phyloP scores from a whole-genome alignment of 2,797 vertebrate genomes.

The Odontamblyopus rebecca region DNA sequence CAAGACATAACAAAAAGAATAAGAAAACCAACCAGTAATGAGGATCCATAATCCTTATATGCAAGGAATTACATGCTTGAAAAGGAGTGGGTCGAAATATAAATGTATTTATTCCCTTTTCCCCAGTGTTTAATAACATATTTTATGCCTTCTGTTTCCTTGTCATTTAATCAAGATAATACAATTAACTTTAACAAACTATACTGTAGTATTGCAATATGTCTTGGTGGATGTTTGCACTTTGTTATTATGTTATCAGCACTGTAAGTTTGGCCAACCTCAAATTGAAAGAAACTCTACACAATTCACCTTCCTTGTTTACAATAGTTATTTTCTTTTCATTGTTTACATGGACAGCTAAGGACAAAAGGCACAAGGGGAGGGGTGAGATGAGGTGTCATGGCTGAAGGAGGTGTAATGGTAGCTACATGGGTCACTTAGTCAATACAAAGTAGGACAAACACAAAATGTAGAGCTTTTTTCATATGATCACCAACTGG shows the following conservation, averaged over 20 bases:
- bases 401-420: conserved; percentile 41
- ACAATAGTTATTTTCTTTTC: conserved; percentile 2
- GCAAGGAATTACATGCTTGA: too few species aligned
- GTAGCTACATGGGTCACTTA: conserved; percentile 69
- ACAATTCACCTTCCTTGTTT: conserved; percentile 12
- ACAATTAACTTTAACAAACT: background rate
- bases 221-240: too few species aligned
- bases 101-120: too few species aligned
- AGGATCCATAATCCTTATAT: too few species aligned
- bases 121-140: too few species aligned
- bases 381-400: conserved; percentile 2
- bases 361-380: conserved; percentile 1
- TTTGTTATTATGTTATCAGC: background rate
- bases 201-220: too few species aligned
- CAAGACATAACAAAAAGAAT: too few species aligned
- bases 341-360: conserved; percentile 4
- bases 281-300: background rate
- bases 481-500: background rate
- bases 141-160: too few species aligned
- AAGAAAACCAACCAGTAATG: too few species aligned
- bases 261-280: background rate
- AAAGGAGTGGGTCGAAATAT: too few species aligned
- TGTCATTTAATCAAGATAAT: too few species aligned
- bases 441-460: conserved; percentile 61
- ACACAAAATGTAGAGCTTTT: conserved; percentile 31